Percentiles rank a stretch among this genome's conserved stretches.
Evolutionary conservation across 1,140 invertebrate species (phyloP).

Genomic region (Drosophila sproati): DNA sequence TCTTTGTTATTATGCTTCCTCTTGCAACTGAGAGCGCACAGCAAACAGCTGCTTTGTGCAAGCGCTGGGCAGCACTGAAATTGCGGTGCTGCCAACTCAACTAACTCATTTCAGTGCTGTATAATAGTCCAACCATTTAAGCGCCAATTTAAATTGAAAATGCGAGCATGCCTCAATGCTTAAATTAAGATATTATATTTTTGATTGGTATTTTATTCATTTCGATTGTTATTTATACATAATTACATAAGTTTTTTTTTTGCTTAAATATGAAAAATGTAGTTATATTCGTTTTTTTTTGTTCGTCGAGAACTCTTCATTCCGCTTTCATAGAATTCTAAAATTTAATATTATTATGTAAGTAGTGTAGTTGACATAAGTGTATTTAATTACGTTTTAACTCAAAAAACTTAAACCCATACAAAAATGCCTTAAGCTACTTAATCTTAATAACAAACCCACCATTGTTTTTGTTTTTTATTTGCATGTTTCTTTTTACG

Average conservation of each 20-base stretch:
- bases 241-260: slow-evolving; percentile 56
- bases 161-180: background rate
- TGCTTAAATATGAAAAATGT: slow-evolving; percentile 61
- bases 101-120: background rate
- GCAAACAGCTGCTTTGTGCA: slow-evolving; percentile 26
- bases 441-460: slow-evolving; percentile 75
- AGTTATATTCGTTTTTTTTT: slow-evolving; percentile 49
- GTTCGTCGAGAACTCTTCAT: slow-evolving; percentile 62
- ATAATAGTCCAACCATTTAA: background rate
- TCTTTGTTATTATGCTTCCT: slow-evolving; percentile 62
- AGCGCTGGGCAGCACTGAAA: slow-evolving; percentile 33
- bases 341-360: slow-evolving; percentile 21
- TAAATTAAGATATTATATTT: no score
- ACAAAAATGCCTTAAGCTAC: slow-evolving; percentile 79
- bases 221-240: slow-evolving; percentile 69
- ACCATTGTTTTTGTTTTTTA: slow-evolving; percentile 54
- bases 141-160: slow-evolving; percentile 26
- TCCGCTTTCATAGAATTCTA: slow-evolving; percentile 52
- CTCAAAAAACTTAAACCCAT: slow-evolving; percentile 82
- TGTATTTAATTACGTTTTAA: slow-evolving; percentile 78
- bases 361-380: slow-evolving; percentile 67
- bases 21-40: slow-evolving; percentile 29
- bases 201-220: slow-evolving; percentile 55
- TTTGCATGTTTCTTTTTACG: slow-evolving; percentile 31
- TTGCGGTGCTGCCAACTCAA: slow-evolving; percentile 11